A percentile compares a stretch with the other conserved stretches of the same genome.
Conservation (phyloP, 35 echinoderm and acorn worm genomes). For the Hemicentrotus pulcherrimus region DNA sequence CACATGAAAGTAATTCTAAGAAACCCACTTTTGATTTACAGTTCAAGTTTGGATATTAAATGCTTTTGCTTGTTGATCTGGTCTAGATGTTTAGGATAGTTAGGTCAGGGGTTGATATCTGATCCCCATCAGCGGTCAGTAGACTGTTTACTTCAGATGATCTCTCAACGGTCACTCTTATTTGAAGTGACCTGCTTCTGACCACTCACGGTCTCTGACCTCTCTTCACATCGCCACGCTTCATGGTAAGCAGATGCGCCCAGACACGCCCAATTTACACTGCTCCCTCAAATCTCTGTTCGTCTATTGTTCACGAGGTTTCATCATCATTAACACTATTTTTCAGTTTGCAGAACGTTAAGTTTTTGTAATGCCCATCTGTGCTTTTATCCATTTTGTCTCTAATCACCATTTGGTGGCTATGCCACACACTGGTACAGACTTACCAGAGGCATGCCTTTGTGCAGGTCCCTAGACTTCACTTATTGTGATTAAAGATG, state of each 20-base stretch:
- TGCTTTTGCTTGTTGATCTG: not conserved
- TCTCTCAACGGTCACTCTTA: not conserved
- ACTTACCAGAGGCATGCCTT: no score
- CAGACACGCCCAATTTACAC: not conserved
- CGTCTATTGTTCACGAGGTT: no score
- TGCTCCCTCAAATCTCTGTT: not conserved
- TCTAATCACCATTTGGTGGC: no score
- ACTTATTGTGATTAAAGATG: no score
- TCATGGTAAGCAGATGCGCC: not conserved
- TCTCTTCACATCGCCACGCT: not conserved
- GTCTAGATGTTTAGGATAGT: slow-evolving; percentile 2
- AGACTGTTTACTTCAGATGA: not conserved
- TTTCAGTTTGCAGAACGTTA: no score
- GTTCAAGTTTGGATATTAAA: not conserved
- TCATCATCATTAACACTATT: no score
- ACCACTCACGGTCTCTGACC: not conserved
- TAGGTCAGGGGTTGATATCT: not conserved
- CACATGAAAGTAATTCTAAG: no score
- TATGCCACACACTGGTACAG: no score
- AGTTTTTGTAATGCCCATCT: no score
- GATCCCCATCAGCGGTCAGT: not conserved
- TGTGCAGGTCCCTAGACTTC: no score
- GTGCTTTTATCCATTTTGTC: no score
- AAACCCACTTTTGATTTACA: not conserved
- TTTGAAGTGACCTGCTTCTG: not conserved